Conservation (phyloP, 2,797 vertebrate species). For the Epinephelus malabaricus region DNA sequence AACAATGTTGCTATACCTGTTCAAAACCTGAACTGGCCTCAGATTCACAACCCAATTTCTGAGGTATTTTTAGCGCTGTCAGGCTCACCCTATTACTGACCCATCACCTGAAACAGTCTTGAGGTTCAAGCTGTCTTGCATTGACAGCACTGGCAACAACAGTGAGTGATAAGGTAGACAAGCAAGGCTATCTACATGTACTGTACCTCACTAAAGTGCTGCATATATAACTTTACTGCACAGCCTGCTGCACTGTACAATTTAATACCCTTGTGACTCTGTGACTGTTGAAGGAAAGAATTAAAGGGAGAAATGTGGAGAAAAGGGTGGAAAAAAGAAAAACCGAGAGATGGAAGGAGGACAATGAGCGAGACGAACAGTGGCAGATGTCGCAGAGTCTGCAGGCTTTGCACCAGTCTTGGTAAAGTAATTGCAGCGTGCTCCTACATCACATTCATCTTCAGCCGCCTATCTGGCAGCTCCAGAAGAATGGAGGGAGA, state of each 20-base stretch:
- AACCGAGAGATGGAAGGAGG: background rate
- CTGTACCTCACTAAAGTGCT: background rate
- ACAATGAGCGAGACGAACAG: background rate
- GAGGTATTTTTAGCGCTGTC: slow-evolving; percentile 9
- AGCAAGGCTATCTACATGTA: background rate
- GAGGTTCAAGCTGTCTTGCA: background rate
- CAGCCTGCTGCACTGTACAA: background rate
- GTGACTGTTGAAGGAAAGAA: background rate
- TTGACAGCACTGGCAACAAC: background rate
- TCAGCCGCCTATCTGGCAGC: slow-evolving; percentile 39
- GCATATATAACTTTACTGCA: background rate
- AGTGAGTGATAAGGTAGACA: background rate
- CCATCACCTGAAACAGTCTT: slow-evolving; percentile 16
- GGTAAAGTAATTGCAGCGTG: slow-evolving; percentile 42
- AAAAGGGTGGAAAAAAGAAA: background rate
- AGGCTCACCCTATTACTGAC: slow-evolving; percentile 7
- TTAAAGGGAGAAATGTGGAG: background rate
- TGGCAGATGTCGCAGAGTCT: slow-evolving; percentile 21
- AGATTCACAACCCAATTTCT: background rate
- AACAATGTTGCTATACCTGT: background rate
- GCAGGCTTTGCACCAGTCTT: slow-evolving; percentile 29
- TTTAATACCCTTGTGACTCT: slow-evolving; percentile 4
- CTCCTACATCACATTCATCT: slow-evolving; percentile 58
- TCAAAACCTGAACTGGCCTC: slow-evolving; percentile 1
- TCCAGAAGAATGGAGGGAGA: slow-evolving; percentile 31